Evolutionary conservation across 2,113 vertebrate species (phyloP).

Genomic region (Agapornis roseicollis): DNA sequence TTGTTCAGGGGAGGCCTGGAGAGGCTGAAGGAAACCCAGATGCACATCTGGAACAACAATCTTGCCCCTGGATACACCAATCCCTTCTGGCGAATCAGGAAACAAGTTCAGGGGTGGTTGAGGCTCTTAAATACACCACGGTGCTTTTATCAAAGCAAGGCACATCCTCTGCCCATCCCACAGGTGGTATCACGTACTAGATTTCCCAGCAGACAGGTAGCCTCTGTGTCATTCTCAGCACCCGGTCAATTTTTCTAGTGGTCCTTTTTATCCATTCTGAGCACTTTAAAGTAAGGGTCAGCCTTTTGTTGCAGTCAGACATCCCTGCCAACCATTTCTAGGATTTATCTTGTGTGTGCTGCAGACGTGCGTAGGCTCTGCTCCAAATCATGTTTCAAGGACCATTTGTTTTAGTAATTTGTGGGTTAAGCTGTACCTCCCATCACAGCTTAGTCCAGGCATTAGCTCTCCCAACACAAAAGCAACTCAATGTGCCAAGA

Average conservation of each 20-base stretch:
- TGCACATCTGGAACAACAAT: neutral
- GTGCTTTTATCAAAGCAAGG: neutral
- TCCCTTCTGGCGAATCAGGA: neutral
- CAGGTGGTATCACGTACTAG: neutral
- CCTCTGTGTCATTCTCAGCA: neutral
- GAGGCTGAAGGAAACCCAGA: neutral
- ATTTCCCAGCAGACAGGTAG: neutral
- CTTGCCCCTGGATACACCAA: neutral
- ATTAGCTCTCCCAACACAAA: conserved; percentile 12
- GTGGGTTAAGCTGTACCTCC: conserved; percentile 11
- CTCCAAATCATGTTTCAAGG: conserved; percentile 49
- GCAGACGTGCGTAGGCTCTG: neutral
- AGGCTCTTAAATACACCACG: neutral
- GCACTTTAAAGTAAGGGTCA: neutral
- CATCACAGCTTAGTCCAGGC: conserved; percentile 2
- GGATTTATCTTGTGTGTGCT: conserved; percentile 23
- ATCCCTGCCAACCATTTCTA: conserved; percentile 4
- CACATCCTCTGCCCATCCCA: neutral
- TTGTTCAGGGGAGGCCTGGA: neutral
- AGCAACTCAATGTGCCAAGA: neutral
- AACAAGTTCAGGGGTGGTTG: neutral
- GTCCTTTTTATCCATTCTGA: neutral
- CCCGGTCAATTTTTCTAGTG: neutral
- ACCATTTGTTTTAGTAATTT: conserved; percentile 46
- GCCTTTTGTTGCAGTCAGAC: neutral